Evolutionary conservation across 1,140 invertebrate genomes (phyloP), one percentile per base, ranked within the genome.

Genomic region (Drosophila subobscura): DNA sequence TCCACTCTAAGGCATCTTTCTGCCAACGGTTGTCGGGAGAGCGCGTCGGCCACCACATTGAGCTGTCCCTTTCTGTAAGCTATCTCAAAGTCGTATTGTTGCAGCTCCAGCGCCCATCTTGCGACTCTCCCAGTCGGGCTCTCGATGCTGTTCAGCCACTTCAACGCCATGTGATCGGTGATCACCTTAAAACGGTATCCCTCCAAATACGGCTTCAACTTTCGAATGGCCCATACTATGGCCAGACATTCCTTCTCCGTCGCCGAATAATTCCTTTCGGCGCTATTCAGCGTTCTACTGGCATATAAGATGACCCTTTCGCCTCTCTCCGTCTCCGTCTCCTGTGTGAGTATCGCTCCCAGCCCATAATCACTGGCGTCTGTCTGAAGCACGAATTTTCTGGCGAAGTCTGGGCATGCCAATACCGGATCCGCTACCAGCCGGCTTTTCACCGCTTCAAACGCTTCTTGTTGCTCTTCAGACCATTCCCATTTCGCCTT

Each of bases 221-320:
- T 56, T 0, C 29, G 20, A 0, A 65, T 23, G 2, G 90, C 79
- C 78, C 79, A 91, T 5, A 93, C 59, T 5, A 93, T 88, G 0
- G 91, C 91, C 8, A 93, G 58, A 22, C 90, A 77, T 76, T 93
- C 92, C 46, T 89, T 83, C 23, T 93, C 92, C 6, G 86, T 92
- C 5, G 85, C 90, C 1, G 67, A 77, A 57, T 92, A 93, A 68
- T 92, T 92, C 49, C 27, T 72, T 83, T 93, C 92, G 0, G 91
- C 85, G 40, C 79, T 56, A 61, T 91, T 92, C 27, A 93, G 65
- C 4, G 64, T 76, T 33, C 92, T 52, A 44, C 90, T 92, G 0
- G 90, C 90, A 66, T 91, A 93, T 2, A 79, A 77, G 22, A 92
- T 88, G 0, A 92, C 91, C 14, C 27, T 22, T 20, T 65, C 41